Conservation (phyloP, 2,797 vertebrate genomes). For the Ibycter americanus region DNA sequence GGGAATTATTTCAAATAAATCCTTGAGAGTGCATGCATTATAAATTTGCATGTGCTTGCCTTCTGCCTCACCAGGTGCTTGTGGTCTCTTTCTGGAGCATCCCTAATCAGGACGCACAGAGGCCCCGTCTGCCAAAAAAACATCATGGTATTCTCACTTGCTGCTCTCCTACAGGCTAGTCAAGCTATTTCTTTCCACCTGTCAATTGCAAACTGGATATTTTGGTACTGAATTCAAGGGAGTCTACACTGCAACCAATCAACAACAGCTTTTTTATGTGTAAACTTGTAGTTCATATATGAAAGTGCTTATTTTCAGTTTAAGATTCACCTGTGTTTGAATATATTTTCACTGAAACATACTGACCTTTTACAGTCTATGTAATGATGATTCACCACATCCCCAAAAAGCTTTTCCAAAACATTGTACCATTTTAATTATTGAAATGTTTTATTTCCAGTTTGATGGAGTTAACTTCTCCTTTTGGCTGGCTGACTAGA, state of each 20-base stretch:
- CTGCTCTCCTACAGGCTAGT: background rate
- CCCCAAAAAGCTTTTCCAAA: background rate
- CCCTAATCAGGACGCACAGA: background rate
- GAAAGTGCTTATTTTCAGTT: background rate
- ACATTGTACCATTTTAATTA: background rate
- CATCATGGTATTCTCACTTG: background rate
- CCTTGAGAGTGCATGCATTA: background rate
- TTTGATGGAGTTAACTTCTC: background rate
- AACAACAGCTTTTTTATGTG: background rate
- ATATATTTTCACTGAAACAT: background rate
- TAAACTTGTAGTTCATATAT: background rate
- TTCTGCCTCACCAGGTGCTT: background rate
- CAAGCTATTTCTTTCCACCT: background rate
- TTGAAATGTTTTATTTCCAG: background rate
- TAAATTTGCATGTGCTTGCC: background rate
- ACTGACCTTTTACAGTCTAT: background rate
- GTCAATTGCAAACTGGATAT: background rate
- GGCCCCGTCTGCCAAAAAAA: background rate
- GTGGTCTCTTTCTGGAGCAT: background rate
- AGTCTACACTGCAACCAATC: background rate
- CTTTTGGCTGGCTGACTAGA: background rate
- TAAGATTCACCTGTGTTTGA: background rate
- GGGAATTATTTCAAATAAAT: background rate
- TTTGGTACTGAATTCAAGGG: background rate
- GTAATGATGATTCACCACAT: background rate